A percentile compares a stretch with the other conserved stretches of the same genome.
phyloP scores from a whole-genome alignment of 2,113 vertebrate species.

The Scomber scombrus region DNA sequence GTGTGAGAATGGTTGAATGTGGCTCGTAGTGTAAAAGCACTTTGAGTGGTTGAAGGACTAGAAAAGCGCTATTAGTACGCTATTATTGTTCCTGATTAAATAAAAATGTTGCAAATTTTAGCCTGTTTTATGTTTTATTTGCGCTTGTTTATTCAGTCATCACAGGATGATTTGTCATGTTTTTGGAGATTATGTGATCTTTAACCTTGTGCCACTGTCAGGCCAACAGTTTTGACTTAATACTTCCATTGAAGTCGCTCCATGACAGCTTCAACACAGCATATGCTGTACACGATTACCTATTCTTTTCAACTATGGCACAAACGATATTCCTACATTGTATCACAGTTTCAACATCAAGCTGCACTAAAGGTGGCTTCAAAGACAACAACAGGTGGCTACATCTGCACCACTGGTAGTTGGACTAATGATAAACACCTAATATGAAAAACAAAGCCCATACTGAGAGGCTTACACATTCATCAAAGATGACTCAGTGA shows the following conservation, averaged over 20 bases:
- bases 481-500: slow-evolving; percentile 42
- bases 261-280: background rate
- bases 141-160: no score
- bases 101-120: no score
- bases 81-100: no score
- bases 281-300: background rate
- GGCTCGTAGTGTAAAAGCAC: no score
- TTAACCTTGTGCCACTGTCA: no score
- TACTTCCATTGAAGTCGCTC: background rate
- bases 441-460: slow-evolving; percentile 29
- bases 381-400: slow-evolving; percentile 12
- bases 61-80: no score
- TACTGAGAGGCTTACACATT: slow-evolving; percentile 33
- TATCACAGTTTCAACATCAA: background rate
- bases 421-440: slow-evolving; percentile 21
- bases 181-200: no score
- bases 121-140: no score
- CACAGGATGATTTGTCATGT: no score
- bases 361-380: slow-evolving; percentile 3
- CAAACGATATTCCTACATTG: background rate
- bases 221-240: background rate
- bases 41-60: no score
- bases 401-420: slow-evolving; percentile 11
- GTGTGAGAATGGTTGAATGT: no score
- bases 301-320: background rate